These are phyloP conservation scores for Parambassis ranga DNA, from an alignment of 2,797 vertebrate genomes.

Conservation along the genomic window DNA sequence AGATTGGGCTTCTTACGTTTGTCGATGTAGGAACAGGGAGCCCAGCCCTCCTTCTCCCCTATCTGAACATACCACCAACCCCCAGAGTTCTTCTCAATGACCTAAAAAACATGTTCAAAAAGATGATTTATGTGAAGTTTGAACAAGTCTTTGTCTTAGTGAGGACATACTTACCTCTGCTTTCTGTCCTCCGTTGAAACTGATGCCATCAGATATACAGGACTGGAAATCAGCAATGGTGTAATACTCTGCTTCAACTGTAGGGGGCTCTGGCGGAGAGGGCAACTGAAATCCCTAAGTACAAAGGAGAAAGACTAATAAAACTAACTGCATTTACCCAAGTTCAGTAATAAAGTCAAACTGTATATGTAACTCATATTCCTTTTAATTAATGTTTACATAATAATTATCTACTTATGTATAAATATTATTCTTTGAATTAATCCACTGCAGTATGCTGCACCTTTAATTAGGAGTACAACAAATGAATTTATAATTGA, in stretches of 20 bases:
- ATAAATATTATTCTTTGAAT: background rate
- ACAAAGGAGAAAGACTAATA: background rate
- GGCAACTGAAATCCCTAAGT: conserved; percentile 94
- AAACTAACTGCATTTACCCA: background rate
- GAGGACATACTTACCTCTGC: conserved; percentile 98
- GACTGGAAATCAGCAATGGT: conserved; percentile 99
- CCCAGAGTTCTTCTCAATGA: conserved; percentile 98
- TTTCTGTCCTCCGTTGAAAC: conserved; percentile 98
- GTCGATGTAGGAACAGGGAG: conserved; percentile 97
- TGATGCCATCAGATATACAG: conserved; percentile 98
- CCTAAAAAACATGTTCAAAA: conserved; percentile 74
- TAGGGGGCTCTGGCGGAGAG: conserved; percentile 96
- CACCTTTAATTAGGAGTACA: too few relatives aligned
- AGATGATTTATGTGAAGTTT: background rate
- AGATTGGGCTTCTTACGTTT: conserved; percentile 99
- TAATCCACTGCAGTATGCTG: too few relatives aligned
- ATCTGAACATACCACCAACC: conserved; percentile 99
- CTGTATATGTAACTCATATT: too few relatives aligned
- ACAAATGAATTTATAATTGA: background rate
- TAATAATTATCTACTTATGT: too few relatives aligned
- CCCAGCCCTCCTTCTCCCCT: conserved; percentile 98
- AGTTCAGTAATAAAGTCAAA: background rate
- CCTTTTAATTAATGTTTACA: too few relatives aligned
- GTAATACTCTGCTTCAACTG: conserved; percentile 99
- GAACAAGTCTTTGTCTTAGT: too few relatives aligned